Percentiles rank a stretch among this genome's conserved stretches.
These are phyloP conservation scores for Lasioglossum malachurum DNA, from an alignment of 2,888 invertebrate species.

Conservation along the genomic window DNA sequence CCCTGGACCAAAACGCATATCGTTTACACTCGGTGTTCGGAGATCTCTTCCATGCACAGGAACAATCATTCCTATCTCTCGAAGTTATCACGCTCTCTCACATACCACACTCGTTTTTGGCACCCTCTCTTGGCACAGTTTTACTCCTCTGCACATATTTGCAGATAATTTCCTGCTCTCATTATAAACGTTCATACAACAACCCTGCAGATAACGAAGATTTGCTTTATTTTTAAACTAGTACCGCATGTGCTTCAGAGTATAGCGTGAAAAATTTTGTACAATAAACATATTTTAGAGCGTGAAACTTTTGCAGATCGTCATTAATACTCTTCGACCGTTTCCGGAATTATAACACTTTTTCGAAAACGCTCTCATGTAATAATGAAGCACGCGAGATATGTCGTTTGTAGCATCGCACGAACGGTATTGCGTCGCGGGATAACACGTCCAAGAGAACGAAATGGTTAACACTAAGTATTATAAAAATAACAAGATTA, in stretches of 20 bases:
- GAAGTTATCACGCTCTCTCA: conserved; percentile 8
- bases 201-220: background rate
- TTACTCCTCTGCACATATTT: background rate
- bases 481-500: too few relatives aligned
- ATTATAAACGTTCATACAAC: background rate
- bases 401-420: too few relatives aligned
- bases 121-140: conserved; percentile 3
- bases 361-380: too few relatives aligned
- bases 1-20: background rate
- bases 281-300: background rate
- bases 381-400: too few relatives aligned
- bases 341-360: too few relatives aligned
- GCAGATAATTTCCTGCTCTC: conserved; percentile 5
- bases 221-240: background rate
- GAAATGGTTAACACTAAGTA: too few relatives aligned
- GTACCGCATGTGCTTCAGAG: background rate
- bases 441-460: too few relatives aligned
- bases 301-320: background rate
- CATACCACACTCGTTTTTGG: background rate
- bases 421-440: too few relatives aligned
- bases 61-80: background rate
- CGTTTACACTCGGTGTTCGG: background rate
- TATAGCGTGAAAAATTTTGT: background rate
- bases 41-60: background rate
- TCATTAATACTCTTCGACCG: background rate